Evolutionary conservation across 2,113 vertebrate species (phyloP).

Genomic region (Dolichallabes microphthalmus): DNA sequence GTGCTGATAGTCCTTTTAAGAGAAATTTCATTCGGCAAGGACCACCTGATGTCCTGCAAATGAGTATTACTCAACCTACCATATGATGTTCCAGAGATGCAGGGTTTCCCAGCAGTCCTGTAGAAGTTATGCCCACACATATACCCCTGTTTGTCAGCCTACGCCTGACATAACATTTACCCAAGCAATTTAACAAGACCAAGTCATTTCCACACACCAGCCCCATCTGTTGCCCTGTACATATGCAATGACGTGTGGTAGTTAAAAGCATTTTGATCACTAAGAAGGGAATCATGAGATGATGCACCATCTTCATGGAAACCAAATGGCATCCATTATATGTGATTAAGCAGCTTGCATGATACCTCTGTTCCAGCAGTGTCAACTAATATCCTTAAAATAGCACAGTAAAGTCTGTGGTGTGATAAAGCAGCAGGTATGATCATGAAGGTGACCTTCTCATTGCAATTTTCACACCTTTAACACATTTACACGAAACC

Average conservation of each 20-base stretch:
- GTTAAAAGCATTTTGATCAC: constrained; percentile 36
- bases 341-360: constrained; percentile 41
- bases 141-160: constrained; percentile 46
- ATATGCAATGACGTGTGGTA: constrained; percentile 31
- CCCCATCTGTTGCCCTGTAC: constrained; percentile 53
- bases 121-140: constrained; percentile 51
- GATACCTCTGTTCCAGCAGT: constrained; percentile 26
- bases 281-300: constrained; percentile 33
- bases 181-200: constrained; percentile 40
- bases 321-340: constrained; percentile 31
- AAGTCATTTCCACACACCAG: constrained; percentile 49
- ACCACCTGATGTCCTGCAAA: constrained; percentile 43
- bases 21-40: constrained; percentile 39
- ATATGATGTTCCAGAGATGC: constrained; percentile 34
- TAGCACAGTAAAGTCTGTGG: constrained; percentile 22
- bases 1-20: constrained; percentile 45
- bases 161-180: constrained; percentile 35
- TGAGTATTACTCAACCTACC: constrained; percentile 31
- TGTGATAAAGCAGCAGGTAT: constrained; percentile 38
- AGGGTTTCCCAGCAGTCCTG: constrained; percentile 31
- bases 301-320: constrained; percentile 44
- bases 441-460: constrained; percentile 41
- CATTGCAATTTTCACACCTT: constrained; percentile 8
- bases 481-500: constrained; percentile 23
- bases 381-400: constrained; percentile 37